Evolutionary conservation across 2,888 invertebrate species (phyloP), one percentile per base, ranked within the genome.

Genomic region (Scaptomyza flava): DNA sequence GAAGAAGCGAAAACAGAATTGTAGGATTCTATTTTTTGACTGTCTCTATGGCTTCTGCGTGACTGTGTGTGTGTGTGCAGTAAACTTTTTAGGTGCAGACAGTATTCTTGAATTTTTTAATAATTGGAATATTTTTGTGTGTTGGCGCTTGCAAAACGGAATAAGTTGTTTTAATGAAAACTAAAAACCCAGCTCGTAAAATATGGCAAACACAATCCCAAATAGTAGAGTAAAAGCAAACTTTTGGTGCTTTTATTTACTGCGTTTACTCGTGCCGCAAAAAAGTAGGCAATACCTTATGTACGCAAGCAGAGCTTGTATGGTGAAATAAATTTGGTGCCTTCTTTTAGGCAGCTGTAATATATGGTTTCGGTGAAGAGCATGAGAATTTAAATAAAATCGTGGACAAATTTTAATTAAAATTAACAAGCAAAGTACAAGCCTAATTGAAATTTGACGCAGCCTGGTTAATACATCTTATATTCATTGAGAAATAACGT

Each of bases 1-100:
- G 45, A 43, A 48, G 41, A 64, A 67, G 46, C 52, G 41, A 67
- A 63, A 68, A 68, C 70, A 71, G 52, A 60, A 79, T 63, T 69
- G 51, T 65, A 67, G 77, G 61, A 87, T 79, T 85, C 83, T 81
- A 87, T 81, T 87, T 85, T 80, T 59, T 61, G 36, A 53, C 60
- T 54, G 45, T 67, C 57, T 63, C 56, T 76, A 69, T 66, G 65
- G 62, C 62, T 66, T 70, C 50, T 41, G 42, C 33, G 30, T 63
- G 43, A 34, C 23, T 38, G 9, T 30, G 23, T 42, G 7, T 54
- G 48, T 45, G 20, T 59, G 41, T 65, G 63, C 57, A 60, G 50
- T 79, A 74, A 69, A 77, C 54, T 68, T 75, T 78, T 73, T 63
- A 68, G 72, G 63, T 68, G 73, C 74, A 54, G 73, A 34, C 41